Conservation (phyloP, 2,888 invertebrate genomes). For the Synergus itoensis region DNA sequence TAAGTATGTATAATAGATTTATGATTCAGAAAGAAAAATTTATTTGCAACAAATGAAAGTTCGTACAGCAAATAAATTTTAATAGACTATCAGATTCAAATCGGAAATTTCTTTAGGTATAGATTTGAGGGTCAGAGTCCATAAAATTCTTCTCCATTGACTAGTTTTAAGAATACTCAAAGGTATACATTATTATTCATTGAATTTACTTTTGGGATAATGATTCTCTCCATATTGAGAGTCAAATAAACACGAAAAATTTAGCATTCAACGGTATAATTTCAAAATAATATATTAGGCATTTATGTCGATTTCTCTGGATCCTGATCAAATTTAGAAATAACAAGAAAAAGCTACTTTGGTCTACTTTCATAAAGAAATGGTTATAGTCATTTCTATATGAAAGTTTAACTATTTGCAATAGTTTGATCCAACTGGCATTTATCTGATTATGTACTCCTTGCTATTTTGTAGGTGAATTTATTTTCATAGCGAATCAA, state of each 20-base stretch:
- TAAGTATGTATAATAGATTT: too few species aligned
- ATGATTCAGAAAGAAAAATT: too few species aligned
- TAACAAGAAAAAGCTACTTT: too few species aligned
- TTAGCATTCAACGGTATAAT: background rate
- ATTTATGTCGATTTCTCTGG: background rate
- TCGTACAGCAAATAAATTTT: too few species aligned
- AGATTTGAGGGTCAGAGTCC: background rate
- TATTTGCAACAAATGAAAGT: too few species aligned
- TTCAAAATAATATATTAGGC: background rate
- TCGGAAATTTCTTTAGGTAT: background rate
- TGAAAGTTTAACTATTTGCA: too few species aligned
- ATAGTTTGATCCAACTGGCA: background rate
- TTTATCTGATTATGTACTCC: background rate
- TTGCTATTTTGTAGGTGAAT: background rate
- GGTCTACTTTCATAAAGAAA: background rate
- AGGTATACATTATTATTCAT: background rate
- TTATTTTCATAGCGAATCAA: background rate
- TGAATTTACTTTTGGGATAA: constrained; percentile 3
- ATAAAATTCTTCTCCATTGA: background rate
- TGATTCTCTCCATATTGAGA: background rate
- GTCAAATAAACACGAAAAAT: background rate
- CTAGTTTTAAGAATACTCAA: background rate
- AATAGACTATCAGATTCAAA: background rate
- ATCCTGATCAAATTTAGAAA: too few species aligned
- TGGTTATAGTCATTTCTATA: background rate